A percentile compares a stretch with the other conserved stretches of the same genome.
These are phyloP conservation scores for Clitarchus hookeri DNA, from an alignment of 2,888 invertebrate species.

Conservation along the genomic window DNA sequence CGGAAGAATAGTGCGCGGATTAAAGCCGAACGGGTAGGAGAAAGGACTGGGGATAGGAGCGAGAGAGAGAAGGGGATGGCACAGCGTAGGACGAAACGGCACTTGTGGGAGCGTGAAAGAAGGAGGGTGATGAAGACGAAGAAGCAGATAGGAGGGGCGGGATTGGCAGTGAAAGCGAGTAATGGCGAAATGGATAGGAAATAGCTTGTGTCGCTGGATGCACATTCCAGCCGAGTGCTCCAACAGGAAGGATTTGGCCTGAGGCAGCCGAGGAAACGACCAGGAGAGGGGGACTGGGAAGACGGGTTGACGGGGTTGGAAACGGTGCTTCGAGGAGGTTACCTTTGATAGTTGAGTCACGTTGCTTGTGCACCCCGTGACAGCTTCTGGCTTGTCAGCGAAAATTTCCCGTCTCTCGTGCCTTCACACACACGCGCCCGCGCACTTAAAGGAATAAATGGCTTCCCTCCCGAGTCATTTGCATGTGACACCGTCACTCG, in stretches of 20 bases:
- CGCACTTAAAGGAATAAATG: constrained; percentile 14
- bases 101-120: no score
- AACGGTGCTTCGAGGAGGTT: not conserved
- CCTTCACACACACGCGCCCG: not conserved
- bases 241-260: constrained; percentile 14
- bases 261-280: not conserved
- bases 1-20: not conserved
- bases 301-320: not conserved
- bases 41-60: not conserved
- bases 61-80: not conserved
- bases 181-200: constrained; percentile 14
- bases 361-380: not conserved
- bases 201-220: constrained; percentile 7
- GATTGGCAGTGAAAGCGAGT: constrained; percentile 8
- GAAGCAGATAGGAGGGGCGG: not conserved
- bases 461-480: constrained; percentile 1
- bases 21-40: not conserved
- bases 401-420: not conserved
- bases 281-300: not conserved
- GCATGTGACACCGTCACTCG: not conserved
- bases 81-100: no score
- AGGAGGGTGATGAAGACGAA: no score
- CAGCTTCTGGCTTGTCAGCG: not conserved
- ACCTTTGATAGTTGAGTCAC: constrained; percentile 9
- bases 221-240: not conserved